Evolutionary conservation across 2,797 vertebrate genomes (phyloP).

Genomic region (Masticophis lateralis): DNA sequence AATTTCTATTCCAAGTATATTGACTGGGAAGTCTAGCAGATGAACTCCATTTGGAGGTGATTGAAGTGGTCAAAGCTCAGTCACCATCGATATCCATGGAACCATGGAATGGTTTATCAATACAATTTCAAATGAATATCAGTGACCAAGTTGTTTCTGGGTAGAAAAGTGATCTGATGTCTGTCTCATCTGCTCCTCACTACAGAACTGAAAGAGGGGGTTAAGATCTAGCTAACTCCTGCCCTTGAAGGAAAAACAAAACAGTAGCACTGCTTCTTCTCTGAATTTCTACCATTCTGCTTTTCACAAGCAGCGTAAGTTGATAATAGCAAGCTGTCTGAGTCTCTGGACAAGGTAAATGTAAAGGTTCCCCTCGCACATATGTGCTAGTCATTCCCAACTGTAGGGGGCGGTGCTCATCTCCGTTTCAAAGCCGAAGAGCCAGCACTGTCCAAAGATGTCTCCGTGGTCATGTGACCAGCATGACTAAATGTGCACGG

Average conservation of each 20-base stretch:
- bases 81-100: not conserved
- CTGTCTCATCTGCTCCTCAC: not conserved
- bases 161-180: not conserved
- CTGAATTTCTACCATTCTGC: too few species aligned
- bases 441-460: too few species aligned
- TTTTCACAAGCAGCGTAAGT: not conserved
- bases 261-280: not conserved
- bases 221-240: not conserved
- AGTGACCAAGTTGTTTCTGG: not conserved
- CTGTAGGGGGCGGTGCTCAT: too few species aligned
- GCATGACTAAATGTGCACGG: too few species aligned
- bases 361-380: too few species aligned
- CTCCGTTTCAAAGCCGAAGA: too few species aligned
- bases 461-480: too few species aligned
- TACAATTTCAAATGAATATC: not conserved
- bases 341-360: not conserved
- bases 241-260: not conserved
- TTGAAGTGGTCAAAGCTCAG: not conserved
- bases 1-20: not conserved
- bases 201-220: not conserved
- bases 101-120: not conserved
- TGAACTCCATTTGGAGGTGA: not conserved
- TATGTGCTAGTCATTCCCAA: too few species aligned
- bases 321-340: not conserved
- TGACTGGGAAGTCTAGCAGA: not conserved